phyloP scores from a whole-genome alignment of 2,888 invertebrate species.

The Branchipolynoe longqiensis region DNA sequence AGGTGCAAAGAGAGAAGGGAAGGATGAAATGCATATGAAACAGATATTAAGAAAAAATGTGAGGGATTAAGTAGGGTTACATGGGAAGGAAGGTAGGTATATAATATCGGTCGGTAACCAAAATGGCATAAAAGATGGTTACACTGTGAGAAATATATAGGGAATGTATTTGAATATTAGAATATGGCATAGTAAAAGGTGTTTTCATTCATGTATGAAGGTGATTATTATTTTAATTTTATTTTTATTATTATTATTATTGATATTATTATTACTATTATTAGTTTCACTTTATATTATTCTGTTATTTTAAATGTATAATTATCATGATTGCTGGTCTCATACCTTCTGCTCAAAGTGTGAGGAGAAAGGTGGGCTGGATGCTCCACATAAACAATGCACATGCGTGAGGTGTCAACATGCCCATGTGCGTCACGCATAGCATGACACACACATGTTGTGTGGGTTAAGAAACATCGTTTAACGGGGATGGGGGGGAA shows the following conservation, averaged over 20 bases:
- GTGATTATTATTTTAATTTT: not conserved
- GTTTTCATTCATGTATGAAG: not conserved
- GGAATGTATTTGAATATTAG: conserved; percentile 27
- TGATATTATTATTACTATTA: not conserved
- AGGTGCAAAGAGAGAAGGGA: conserved; percentile 2
- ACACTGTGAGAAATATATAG: conserved; percentile 6
- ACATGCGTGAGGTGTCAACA: conserved; percentile 19
- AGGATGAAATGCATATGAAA: not conserved
- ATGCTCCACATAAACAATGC: not conserved
- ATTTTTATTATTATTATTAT: not conserved
- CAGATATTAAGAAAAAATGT: too few species aligned
- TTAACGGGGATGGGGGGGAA: not conserved
- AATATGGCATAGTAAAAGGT: conserved; percentile 2
- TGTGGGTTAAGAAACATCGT: conserved; percentile 9
- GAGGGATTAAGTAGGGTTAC: not conserved
- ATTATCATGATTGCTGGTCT: not conserved
- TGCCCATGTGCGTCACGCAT: not conserved
- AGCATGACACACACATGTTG: conserved; percentile 16
- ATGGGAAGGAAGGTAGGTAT: not conserved
- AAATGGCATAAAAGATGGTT: conserved; percentile 26
- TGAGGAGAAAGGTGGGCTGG: not conserved
- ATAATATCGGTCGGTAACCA: conserved; percentile 17
- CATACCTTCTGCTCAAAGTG: conserved; percentile 3
- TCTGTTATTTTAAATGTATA: too few species aligned
- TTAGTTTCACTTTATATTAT: too few species aligned